Conservation (phyloP, 2,888 invertebrate genomes). For the Spodoptera littoralis region DNA sequence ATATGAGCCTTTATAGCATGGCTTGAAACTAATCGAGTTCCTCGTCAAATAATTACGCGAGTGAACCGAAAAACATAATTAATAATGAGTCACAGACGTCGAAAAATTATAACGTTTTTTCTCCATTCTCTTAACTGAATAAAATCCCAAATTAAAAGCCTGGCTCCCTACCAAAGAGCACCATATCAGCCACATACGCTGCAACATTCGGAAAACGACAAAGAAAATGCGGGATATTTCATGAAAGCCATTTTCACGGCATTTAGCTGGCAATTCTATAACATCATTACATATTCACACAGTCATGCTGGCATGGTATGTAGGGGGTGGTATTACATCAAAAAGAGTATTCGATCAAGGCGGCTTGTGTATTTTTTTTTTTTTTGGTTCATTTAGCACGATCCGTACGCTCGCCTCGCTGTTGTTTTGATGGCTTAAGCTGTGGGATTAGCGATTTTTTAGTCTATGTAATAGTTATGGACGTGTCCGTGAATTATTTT, state of each 20-base stretch:
- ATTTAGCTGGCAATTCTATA: conserved; percentile 76
- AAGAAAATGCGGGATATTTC: conserved; percentile 52
- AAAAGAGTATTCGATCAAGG: conserved; percentile 79
- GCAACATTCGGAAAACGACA: conserved; percentile 50
- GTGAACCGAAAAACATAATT: too few species aligned
- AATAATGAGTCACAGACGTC: too few species aligned
- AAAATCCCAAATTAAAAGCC: conserved; percentile 8
- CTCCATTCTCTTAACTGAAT: too few species aligned
- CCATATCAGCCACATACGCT: conserved; percentile 27
- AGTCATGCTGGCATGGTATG: conserved; percentile 74
- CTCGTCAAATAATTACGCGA: too few species aligned
- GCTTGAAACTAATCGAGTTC: too few species aligned
- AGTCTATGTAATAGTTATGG: not conserved
- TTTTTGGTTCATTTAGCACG: conserved; percentile 82
- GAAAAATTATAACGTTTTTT: too few species aligned
- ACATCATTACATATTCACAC: conserved; percentile 78
- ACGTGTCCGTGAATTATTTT: too few species aligned
- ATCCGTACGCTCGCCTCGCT: conserved; percentile 70
- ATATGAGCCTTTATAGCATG: too few species aligned
- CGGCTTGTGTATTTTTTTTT: conserved; percentile 66
- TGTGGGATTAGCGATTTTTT: conserved; percentile 33
- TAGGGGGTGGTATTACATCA: conserved; percentile 70
- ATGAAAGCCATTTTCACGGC: conserved; percentile 71
- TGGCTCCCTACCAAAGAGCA: conserved; percentile 23
- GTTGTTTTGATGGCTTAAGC: conserved; percentile 50